Conservation (phyloP, 2,888 invertebrate species). For the Torymus aiolomorphi region DNA sequence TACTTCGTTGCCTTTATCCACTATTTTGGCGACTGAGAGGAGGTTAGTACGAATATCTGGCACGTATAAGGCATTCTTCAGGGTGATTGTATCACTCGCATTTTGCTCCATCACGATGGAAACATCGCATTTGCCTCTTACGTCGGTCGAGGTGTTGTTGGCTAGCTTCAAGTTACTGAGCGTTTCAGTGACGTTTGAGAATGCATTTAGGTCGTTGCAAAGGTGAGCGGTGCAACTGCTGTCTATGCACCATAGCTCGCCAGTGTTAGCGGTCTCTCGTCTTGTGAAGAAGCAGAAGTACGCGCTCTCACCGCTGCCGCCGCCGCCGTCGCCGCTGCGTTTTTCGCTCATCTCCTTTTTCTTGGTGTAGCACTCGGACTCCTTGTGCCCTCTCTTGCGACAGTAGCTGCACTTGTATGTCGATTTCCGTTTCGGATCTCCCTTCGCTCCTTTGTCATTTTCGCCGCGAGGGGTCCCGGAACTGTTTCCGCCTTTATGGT, state of each 20-base stretch:
- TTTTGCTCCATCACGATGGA: neutral
- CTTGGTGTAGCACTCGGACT: too few relatives aligned
- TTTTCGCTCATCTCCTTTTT: too few relatives aligned
- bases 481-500: too few relatives aligned
- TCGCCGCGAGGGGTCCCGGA: too few relatives aligned
- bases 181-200: neutral
- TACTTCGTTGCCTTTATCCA: constrained; percentile 50
- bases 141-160: constrained; percentile 34
- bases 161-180: constrained; percentile 42
- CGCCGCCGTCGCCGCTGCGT: too few relatives aligned
- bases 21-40: constrained; percentile 59
- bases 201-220: constrained; percentile 47
- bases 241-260: constrained; percentile 41
- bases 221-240: constrained; percentile 55
- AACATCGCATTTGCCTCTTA: constrained; percentile 49
- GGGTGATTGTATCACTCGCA: neutral
- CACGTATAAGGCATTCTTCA: constrained; percentile 56
- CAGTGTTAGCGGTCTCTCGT: too few relatives aligned
- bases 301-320: too few relatives aligned
- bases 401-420: too few relatives aligned
- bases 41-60: constrained; percentile 59
- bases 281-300: too few relatives aligned
- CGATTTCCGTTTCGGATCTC: too few relatives aligned
- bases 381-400: too few relatives aligned
- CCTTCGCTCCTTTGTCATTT: too few relatives aligned